Evolutionary conservation across 2,113 vertebrate genomes (phyloP), one percentile per base, ranked within the genome.

Genomic region (Chascanopsetta lugubris): DNA sequence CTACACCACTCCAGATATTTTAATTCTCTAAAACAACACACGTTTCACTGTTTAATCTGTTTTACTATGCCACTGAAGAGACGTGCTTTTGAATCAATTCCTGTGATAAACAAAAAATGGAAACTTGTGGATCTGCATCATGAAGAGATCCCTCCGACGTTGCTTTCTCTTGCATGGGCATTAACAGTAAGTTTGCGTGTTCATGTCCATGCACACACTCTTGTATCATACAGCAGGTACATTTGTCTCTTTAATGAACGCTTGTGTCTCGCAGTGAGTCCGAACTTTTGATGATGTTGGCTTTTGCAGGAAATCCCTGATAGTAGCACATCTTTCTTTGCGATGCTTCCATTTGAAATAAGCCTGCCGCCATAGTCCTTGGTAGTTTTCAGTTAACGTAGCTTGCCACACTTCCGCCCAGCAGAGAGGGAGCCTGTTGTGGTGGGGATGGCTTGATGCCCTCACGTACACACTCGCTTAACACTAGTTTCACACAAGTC

Each of bases 401-500:
- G 58, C 48, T 56, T 27, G 0, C 46, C 40, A 34, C 49, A 60
- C 36, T 49, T 55, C 18, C 30, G 65, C 56, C 53, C 26, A 56
- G 47, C 29, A 36, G 51, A 69, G 49, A 53, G 56, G 60, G 47
- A 58, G 57, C 8, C 10, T 63, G 67, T 17, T 24, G 65, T 26
- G 50, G 61, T 57, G 63, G 17, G 22, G 42, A 40, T 63, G 0
- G 6, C 58, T 64, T 68, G 54, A 81, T 77, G 36, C 48, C 40
- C 61, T 30, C 57, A 18, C 77, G 5, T 21, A 61, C 55, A 76
- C 54, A 54, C 61, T 66, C 5, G 8, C 55, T 45, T n/a, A 64
- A 38, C 60, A 58, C 56, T 68, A 26, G 79, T 69, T 76, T 82
- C 76, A 81, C 78, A 85, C 78, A 80, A 73, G 40, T 62, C 75